Evolutionary conservation across 2,113 vertebrate species (phyloP), one percentile per base, ranked within the genome.

Genomic region (Strix aluco): DNA sequence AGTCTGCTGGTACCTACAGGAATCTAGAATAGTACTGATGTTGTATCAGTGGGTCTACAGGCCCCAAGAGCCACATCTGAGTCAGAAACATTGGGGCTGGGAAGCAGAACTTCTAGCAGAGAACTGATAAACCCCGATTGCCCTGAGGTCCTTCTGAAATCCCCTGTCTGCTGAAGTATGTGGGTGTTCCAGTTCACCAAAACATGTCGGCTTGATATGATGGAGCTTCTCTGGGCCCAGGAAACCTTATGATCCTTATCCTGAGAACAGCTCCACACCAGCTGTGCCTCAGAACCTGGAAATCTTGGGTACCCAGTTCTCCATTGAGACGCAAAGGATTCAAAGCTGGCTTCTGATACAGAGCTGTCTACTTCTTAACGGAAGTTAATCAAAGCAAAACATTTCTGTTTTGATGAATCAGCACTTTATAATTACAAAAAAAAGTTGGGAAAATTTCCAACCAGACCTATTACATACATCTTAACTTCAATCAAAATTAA

Each of bases 391-490:
- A 38, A 47, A 55, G 20, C 59, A 70, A 69, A 90, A 26, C n/a
- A 11, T 5, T 38, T 25, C 34, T 57, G 30, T 25, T 69, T 23
- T 4, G 2, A 36, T 21, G 17, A 67, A 75, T 23, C n/a, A 44
- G 32, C 21, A n/a, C 34, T 19, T 85, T 4, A 44, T 70, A 73
- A 65, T 44, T 5, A 2, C 54, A 73, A 75, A n/a, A 42, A 44
- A 36, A 27, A 2, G 10, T 1, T 3, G 5, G 25, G 10, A 15
- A 55, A 22, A 74, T 22, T 30, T 57, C 47, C 40, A 22, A 0
- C 13, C 0, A 0, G 10, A 36, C 58, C 46, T 61, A 9, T 7
- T 23, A 30, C 12, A 17, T 8, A 16, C 30, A n/a, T 47, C 74
- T 63, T 17, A 54, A 34, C 19, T 44, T 38, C 47, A n/a, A 40